Conservation (phyloP, 2,888 invertebrate genomes). For the Cantharis lateralis region DNA sequence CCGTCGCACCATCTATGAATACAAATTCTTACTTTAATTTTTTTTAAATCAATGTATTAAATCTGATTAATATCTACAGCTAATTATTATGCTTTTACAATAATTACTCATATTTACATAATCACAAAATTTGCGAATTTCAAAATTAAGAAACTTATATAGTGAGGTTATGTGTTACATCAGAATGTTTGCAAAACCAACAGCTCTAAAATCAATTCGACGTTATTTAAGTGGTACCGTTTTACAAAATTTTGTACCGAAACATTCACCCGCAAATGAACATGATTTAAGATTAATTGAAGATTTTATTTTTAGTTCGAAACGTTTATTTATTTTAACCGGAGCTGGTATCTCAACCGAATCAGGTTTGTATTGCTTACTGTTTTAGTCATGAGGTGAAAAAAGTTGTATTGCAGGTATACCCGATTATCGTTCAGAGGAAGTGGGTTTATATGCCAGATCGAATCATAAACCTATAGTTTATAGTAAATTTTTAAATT, state of each 20-base stretch:
- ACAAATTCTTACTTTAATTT: too few relatives aligned
- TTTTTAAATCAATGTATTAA: too few relatives aligned
- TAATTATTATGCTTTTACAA: too few relatives aligned
- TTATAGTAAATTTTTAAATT: constrained; percentile 81
- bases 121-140: too few relatives aligned
- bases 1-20: neutral
- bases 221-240: neutral
- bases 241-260: constrained; percentile 67
- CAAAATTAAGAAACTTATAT: neutral
- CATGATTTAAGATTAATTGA: constrained; percentile 64
- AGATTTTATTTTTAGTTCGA: constrained; percentile 62
- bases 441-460: constrained; percentile 88
- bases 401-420: constrained; percentile 68
- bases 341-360: constrained; percentile 98
- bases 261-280: constrained; percentile 67
- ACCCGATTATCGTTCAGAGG: constrained; percentile 92
- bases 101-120: too few relatives aligned
- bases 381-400: neutral
- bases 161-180: neutral
- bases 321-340: constrained; percentile 74
- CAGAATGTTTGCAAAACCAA: neutral
- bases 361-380: constrained; percentile 65
- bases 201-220: neutral
- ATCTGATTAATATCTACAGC: too few relatives aligned
- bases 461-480: constrained; percentile 84